Base-by-base conservation (phyloP, 2,797 vertebrate genomes). In the Lerista edwardsae region DNA sequence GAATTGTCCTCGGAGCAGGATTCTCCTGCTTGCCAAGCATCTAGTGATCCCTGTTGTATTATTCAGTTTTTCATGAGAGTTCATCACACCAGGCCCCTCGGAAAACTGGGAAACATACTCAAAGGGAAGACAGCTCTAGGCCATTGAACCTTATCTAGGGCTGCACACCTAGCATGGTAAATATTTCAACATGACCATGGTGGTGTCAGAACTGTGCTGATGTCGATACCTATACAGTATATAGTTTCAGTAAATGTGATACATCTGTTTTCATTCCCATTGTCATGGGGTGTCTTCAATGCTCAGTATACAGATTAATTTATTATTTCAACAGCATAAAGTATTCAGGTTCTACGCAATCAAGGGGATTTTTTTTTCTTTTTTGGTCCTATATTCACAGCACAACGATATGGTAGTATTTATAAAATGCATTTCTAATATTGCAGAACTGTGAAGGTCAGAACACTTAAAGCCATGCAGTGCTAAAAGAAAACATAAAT, bases 181-280 rank as follows among this genome's bases (percentile, higher is more conserved):
- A 1, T 31, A 29, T 55, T 65, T 23, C 71, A 69, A 29, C 69
- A 34, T 19, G 76, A 21, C 0, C 78, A 59, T n/a, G 17, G 36
- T 21, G 31, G 2, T 27, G 14, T 14, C 15, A 57, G 51, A 76
- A 59, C 64, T 86, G 88, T 41, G 55, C 72, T 81, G 27, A 3
- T 84, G 41, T 57, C 85, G 77, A 62, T 61, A 44, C 82, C 78
- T 71, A 9, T 10, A 14, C 85, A n/a, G 3, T 79, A 51, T 21
- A 62, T 75, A 31, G 31, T 75, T 84, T 79, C 73, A 23, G 39
- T 73, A 23, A 87, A 87, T 59, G 86, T 21, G 36, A 69, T 87
- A 82, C 82, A 92, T 73, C 75, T 93, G 55, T 86, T 57, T 91
- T 93, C 78, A 84, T 71, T 91, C 41, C 4, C 47, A 59, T 88